Evolutionary conservation across 1,140 invertebrate genomes (phyloP).

Genomic region (Drosophila micromelanica): DNA sequence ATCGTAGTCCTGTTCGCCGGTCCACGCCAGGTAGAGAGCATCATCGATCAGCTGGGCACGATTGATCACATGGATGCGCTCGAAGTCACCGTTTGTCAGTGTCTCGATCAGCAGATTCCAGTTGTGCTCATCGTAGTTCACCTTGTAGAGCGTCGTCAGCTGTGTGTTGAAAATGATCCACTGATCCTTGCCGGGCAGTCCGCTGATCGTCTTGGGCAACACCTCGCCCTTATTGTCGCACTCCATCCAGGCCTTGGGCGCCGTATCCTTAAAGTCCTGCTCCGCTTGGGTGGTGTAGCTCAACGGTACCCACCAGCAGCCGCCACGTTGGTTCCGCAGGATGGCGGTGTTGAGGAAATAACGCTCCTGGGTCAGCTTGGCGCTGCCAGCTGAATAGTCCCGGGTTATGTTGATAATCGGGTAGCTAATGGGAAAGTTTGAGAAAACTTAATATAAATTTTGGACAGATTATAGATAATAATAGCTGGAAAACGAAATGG

Average conservation of each 20-base stretch:
- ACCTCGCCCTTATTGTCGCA: constrained; percentile 71
- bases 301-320: constrained; percentile 87
- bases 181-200: constrained; percentile 82
- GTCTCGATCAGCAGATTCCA: constrained; percentile 88
- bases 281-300: constrained; percentile 88
- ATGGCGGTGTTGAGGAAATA: constrained; percentile 81
- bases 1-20: constrained; percentile 88
- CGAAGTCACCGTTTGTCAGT: constrained; percentile 86
- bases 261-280: constrained; percentile 88
- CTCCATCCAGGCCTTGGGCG: constrained; percentile 87
- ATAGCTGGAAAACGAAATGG: too few relatives aligned
- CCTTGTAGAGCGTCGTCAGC: constrained; percentile 88
- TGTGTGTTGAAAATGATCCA: constrained; percentile 89
- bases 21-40: constrained; percentile 90
- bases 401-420: constrained; percentile 90
- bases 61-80: constrained; percentile 88
- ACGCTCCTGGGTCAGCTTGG: constrained; percentile 86
- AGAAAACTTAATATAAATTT: background rate
- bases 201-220: constrained; percentile 66
- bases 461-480: background rate
- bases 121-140: constrained; percentile 90
- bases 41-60: constrained; percentile 93
- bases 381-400: constrained; percentile 86
- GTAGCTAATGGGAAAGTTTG: constrained; percentile 84
- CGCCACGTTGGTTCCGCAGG: constrained; percentile 31